Base-by-base conservation (phyloP, 2,888 invertebrate genomes). In the Acanthacorydalis orientalis region DNA sequence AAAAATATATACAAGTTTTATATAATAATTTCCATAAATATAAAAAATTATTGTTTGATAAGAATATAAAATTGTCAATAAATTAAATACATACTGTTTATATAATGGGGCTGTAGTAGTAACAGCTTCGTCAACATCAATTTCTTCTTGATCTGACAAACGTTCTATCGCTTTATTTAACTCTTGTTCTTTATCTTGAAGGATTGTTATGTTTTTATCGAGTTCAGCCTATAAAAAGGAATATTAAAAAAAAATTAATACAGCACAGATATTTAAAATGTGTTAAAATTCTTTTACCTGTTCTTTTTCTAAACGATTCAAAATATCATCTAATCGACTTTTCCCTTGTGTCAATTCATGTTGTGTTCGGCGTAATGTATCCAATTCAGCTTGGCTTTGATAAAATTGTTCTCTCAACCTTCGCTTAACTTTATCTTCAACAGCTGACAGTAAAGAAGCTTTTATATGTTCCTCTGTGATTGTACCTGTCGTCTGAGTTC, bases 91-190 rank as follows among this genome's bases (percentile, higher is more conserved):
- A 71, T 64, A 88, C 84, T 96, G 96, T 68, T 88, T 89, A 62
- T 95, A 95, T 43, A 97, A 69, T 0, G 97, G 96, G 23, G 96
- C 90, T 47, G 93, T 91, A 1, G 96, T 93, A 15, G 89, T 89
- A 34, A 97, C 93, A 48, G 95, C 95, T 63, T 96, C 93, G 67
- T 98, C 97, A 39, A 95, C 88, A 68, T 90, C 87, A 55, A 91
- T 80, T 32, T 81, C 77, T 56, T 89, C 84, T 55, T 86, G 80
- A 58, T 80, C 80, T 44, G 82, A 77, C 33, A 88, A 68, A 54
- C 82, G 78, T 50, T 78, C 78, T 32, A 91, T 77, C 34, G 86
- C 83, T 57, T 82, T 79, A 57, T 86, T 80, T 55, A 95, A 68
- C 64, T 93, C 92, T 51, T 80, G 75, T 60, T 89, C 87, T 61